Evolutionary conservation across 2,797 vertebrate species (phyloP), one percentile per base, ranked within the genome.

Genomic region (Poecilia wingei): DNA sequence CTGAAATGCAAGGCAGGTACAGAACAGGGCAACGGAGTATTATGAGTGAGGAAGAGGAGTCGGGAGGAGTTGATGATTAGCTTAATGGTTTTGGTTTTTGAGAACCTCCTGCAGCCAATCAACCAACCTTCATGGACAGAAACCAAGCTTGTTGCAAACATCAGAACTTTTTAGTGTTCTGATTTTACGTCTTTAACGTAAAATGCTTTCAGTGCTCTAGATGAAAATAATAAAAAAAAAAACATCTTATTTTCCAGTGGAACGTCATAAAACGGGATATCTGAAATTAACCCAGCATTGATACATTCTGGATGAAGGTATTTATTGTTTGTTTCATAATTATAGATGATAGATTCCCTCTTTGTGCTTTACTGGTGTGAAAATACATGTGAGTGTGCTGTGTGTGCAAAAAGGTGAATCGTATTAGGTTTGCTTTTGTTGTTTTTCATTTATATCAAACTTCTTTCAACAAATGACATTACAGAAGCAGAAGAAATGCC

Each of bases 321-420:
- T 45, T 69, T n/a, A 69, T 69, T 69, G 13, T 70, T 28, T 70
- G 12, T 43, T 45, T 70, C n/a, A 22, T n/a, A 22, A 46, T 70
- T 46, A 70, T 46, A 28, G 6, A 18, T 28, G 43, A 22, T 14
- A 28, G 12, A 70, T 71, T 70, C 41, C 41, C n/a, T 25, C 39
- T 45, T 69, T 70, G 41, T 70, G 7, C 9, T 28, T 41, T 45
- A 45, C 41, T 70, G 25, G 6, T 49, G 8, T 79, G 66, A 73
- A 49, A 53, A 22, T 75, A 47, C 79, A 41, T 68, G 64, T 41
- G 20, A 41, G 22, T 41, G n/a, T 51, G 68, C 61, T 51, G 20
- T 86, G 70, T 88, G 74, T 45, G 22, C 25, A 33, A 86, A 59
- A 84, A 45, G 82, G 55, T 49, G 70, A 57, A 77, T 66, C 78